phyloP scores from a whole-genome alignment of 2,113 vertebrate genomes.

The Otis tarda region DNA sequence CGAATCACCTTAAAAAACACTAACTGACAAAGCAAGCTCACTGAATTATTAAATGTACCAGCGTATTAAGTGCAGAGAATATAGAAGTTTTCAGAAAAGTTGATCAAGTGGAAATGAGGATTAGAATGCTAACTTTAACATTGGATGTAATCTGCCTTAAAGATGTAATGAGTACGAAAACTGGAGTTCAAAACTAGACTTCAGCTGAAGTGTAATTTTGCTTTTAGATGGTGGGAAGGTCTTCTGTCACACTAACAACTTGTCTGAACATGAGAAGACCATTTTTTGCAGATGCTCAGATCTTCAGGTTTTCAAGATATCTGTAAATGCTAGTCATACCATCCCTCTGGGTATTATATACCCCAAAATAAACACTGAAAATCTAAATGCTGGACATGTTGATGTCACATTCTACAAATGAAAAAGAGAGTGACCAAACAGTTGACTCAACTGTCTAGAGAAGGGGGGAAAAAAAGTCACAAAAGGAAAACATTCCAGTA shows the following conservation, averaged over 20 bases:
- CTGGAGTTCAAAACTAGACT: background rate
- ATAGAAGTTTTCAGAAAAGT: background rate
- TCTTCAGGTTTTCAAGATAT: background rate
- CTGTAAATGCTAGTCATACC: background rate
- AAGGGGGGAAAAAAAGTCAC: background rate
- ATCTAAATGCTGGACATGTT: background rate
- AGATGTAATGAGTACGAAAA: background rate
- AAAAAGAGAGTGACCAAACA: background rate
- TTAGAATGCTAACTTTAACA: background rate
- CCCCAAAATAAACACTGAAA: background rate
- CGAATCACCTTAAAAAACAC: background rate
- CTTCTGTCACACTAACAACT: background rate
- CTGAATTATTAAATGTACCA: background rate
- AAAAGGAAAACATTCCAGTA: background rate
- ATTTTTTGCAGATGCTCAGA: background rate
- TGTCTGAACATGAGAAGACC: background rate
- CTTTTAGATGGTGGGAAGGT: background rate
- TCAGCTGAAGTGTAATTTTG: background rate
- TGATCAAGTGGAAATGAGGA: background rate
- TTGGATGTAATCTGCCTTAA: background rate
- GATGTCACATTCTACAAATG: background rate
- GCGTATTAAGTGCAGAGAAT: background rate
- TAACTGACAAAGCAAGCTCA: background rate
- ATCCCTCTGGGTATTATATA: rapidly evolving
- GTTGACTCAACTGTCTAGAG: background rate